These are phyloP conservation scores for Poecilia picta DNA, from an alignment of 2,797 vertebrate genomes.

Conservation along the genomic window DNA sequence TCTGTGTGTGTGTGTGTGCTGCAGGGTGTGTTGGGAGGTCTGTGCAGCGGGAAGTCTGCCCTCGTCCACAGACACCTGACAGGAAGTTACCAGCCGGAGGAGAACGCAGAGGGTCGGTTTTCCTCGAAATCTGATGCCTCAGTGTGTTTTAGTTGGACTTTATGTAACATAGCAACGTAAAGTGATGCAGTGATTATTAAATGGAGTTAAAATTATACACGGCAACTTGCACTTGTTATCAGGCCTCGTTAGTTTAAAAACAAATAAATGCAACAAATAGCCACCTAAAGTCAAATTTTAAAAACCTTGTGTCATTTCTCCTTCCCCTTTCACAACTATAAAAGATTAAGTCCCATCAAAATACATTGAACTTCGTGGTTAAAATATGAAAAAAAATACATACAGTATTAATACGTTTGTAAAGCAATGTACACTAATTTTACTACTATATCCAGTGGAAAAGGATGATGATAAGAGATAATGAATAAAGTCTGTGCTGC, in stretches of 20 bases:
- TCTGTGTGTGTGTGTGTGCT: constrained; percentile 24
- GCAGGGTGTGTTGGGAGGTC: constrained; percentile 91
- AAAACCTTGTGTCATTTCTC: background rate
- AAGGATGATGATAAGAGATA: background rate
- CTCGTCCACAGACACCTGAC: constrained; percentile 94
- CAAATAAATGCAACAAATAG: background rate
- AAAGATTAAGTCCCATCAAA: background rate
- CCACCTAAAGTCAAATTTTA: background rate
- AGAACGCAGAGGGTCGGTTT: constrained; percentile 88
- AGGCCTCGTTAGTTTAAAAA: background rate
- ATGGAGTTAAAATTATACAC: background rate
- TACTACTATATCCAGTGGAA: background rate
- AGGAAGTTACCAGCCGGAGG: constrained; percentile 89
- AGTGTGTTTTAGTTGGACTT: background rate
- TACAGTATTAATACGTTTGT: background rate
- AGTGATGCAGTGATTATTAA: background rate
- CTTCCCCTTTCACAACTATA: background rate
- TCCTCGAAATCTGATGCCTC: background rate
- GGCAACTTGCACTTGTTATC: background rate
- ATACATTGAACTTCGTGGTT: background rate
- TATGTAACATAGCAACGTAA: background rate
- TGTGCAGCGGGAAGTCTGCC: constrained; percentile 91
- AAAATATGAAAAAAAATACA: background rate
- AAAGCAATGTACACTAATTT: background rate
- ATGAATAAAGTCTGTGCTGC: background rate